phyloP scores from a whole-genome alignment of 2,888 invertebrate genomes.

The Shargacucullia verbasci region DNA sequence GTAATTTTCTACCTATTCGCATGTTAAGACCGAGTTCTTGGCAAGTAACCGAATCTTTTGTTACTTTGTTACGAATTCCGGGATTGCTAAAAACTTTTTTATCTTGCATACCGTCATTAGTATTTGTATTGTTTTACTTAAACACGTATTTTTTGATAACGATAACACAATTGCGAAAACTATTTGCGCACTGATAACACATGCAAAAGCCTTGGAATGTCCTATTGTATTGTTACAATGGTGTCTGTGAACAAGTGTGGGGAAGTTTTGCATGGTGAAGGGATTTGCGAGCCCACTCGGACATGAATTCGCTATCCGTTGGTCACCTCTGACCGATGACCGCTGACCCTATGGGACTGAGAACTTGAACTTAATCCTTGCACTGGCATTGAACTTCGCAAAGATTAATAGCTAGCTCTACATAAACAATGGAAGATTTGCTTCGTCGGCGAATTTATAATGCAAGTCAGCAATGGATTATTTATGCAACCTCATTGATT shows the following conservation, averaged over 20 bases:
- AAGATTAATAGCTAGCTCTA: constrained; percentile 30
- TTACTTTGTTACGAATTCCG: constrained; percentile 45
- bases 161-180: constrained; percentile 38
- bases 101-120: constrained; percentile 57
- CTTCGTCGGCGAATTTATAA: constrained; percentile 17
- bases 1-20: constrained; percentile 41
- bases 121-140: constrained; percentile 41
- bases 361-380: constrained; percentile 79
- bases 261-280: constrained; percentile 46
- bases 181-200: constrained; percentile 42
- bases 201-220: constrained; percentile 45
- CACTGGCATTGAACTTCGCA: constrained; percentile 70
- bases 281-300: constrained; percentile 56
- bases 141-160: constrained; percentile 12
- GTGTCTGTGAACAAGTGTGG: constrained; percentile 66
- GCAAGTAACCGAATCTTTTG: constrained; percentile 37
- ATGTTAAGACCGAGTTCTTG: constrained; percentile 41
- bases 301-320: constrained; percentile 75
- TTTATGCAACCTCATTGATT: constrained; percentile 2
- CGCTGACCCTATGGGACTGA: constrained; percentile 83
- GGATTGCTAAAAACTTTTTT: constrained; percentile 46
- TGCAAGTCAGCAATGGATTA: constrained; percentile 11
- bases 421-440: constrained; percentile 32
- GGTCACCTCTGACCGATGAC: constrained; percentile 86
- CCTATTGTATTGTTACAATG: constrained; percentile 58